Conservation (phyloP, 2,888 invertebrate genomes). For the Augiades crinisus region DNA sequence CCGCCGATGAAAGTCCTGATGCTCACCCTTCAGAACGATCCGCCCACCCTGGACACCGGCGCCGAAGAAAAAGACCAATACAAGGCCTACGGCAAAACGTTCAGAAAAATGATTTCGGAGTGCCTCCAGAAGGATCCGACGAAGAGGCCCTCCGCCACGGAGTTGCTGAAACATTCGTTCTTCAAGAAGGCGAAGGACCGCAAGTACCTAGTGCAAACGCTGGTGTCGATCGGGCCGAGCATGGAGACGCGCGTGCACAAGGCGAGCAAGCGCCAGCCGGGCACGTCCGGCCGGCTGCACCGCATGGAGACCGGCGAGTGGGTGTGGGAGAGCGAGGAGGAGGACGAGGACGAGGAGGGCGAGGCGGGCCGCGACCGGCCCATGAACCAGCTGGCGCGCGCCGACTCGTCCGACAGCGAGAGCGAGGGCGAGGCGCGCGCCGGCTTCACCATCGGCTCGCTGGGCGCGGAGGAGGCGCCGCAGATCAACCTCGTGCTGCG, state of each 20-base stretch:
- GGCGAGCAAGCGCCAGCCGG: slow-evolving; percentile 91
- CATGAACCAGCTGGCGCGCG: slow-evolving; percentile 82
- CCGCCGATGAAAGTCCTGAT: slow-evolving; percentile 99
- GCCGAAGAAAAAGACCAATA: slow-evolving; percentile 99
- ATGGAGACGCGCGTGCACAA: slow-evolving; percentile 96
- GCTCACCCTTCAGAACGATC: slow-evolving; percentile 99
- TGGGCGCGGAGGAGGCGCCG: slow-evolving; percentile 57
- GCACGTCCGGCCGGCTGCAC: slow-evolving; percentile 92
- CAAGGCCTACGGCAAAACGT: slow-evolving; percentile 98
- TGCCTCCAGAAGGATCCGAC: slow-evolving; percentile 98
- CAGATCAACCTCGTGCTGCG: slow-evolving; percentile 93
- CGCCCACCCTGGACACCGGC: slow-evolving; percentile 97
- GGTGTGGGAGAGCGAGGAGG: slow-evolving; percentile 99
- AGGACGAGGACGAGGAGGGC: slow-evolving; percentile 83
- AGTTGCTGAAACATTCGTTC: slow-evolving; percentile 98
- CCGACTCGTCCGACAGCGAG: slow-evolving; percentile 83
- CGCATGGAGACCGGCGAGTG: slow-evolving; percentile 98
- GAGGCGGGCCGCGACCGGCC: slow-evolving; percentile 81
- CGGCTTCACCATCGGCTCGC: slow-evolving; percentile 62
- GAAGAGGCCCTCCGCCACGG: slow-evolving; percentile 97
- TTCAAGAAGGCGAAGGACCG: slow-evolving; percentile 99
- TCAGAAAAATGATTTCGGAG: slow-evolving; percentile 98
- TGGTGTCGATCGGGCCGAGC: slow-evolving; percentile 93
- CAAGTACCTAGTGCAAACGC: slow-evolving; percentile 92
- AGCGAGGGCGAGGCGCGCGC: slow-evolving; percentile 57